These are phyloP conservation scores for Aethina tumida DNA, from an alignment of 1,140 invertebrate species.

Conservation along the genomic window DNA sequence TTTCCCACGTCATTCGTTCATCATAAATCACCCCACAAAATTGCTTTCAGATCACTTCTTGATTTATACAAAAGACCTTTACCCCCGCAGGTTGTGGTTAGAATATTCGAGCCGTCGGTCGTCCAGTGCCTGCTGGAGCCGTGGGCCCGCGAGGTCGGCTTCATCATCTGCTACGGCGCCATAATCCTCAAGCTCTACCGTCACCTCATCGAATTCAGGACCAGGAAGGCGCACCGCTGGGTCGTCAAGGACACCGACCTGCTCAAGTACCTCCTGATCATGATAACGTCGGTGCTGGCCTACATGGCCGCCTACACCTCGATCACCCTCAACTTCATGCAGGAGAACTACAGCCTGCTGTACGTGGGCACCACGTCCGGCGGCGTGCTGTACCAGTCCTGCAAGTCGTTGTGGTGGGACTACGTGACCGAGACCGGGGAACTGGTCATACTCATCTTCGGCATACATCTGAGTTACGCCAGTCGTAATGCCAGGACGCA, in stretches of 20 bases:
- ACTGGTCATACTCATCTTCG: conserved; percentile 69
- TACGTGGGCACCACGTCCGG: conserved; percentile 37
- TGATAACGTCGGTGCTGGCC: conserved; percentile 66
- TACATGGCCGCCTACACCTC: conserved; percentile 83
- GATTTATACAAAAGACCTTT: not conserved
- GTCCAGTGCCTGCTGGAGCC: conserved; percentile 71
- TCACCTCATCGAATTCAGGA: conserved; percentile 67
- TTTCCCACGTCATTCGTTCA: too few relatives aligned
- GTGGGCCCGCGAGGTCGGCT: conserved; percentile 83
- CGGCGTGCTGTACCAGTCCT: conserved; percentile 48
- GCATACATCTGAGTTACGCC: conserved; percentile 72
- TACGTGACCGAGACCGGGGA: conserved; percentile 82
- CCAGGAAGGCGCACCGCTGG: conserved; percentile 82
- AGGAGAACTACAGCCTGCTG: conserved; percentile 42
- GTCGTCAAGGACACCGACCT: conserved; percentile 77
- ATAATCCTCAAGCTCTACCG: conserved; percentile 85
- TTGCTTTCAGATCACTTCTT: too few relatives aligned
- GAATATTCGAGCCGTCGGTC: conserved; percentile 66
- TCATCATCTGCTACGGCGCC: conserved; percentile 82
- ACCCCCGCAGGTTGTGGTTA: conserved; percentile 60
- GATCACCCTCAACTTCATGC: conserved; percentile 47
- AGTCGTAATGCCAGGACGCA: conserved; percentile 74
- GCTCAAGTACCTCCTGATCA: conserved; percentile 66
- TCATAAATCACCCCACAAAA: too few relatives aligned
- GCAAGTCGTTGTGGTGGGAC: conserved; percentile 78